Conservation (phyloP, 1,140 invertebrate species). For the Pomphorhynchus laevis region DNA sequence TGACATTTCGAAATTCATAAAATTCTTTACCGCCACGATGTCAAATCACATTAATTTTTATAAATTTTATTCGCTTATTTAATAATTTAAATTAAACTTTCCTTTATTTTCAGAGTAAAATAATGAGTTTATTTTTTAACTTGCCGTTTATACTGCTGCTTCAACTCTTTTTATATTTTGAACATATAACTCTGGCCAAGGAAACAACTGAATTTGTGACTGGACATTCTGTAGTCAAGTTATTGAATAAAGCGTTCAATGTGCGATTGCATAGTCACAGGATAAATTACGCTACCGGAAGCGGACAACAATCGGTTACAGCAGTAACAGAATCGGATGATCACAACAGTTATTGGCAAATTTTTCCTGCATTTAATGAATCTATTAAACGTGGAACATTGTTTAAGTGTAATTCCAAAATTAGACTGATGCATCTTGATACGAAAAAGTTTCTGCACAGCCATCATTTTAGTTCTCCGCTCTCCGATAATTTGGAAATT, state of each 20-base stretch:
- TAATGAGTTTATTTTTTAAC: no score
- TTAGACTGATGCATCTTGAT: slow-evolving; percentile 48
- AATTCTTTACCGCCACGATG: no score
- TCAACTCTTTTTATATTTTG: no score
- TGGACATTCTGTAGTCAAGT: slow-evolving; percentile 62
- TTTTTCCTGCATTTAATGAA: no score
- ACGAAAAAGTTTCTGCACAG: slow-evolving; percentile 78
- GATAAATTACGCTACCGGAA: slow-evolving; percentile 88
- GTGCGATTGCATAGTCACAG: slow-evolving; percentile 78
- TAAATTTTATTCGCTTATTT: no score
- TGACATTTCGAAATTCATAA: no score
- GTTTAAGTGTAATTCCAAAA: slow-evolving; percentile 44
- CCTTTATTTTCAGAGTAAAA: no score
- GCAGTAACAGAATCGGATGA: slow-evolving; percentile 56
- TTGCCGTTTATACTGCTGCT: no score
- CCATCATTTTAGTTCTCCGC: slow-evolving; percentile 59
- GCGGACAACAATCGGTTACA: slow-evolving; percentile 88
- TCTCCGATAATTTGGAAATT: slow-evolving; percentile 73
- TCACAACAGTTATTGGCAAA: slow-evolving; percentile 83
- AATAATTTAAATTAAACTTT: no score
- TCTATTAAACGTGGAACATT: no score
- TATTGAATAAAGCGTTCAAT: slow-evolving; percentile 45
- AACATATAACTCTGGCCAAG: no score
- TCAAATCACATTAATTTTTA: no score
- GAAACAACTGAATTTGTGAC: slow-evolving; percentile 32